Evolutionary conservation across 2,797 vertebrate species (phyloP).

Genomic region (Discoglossus pictus): DNA sequence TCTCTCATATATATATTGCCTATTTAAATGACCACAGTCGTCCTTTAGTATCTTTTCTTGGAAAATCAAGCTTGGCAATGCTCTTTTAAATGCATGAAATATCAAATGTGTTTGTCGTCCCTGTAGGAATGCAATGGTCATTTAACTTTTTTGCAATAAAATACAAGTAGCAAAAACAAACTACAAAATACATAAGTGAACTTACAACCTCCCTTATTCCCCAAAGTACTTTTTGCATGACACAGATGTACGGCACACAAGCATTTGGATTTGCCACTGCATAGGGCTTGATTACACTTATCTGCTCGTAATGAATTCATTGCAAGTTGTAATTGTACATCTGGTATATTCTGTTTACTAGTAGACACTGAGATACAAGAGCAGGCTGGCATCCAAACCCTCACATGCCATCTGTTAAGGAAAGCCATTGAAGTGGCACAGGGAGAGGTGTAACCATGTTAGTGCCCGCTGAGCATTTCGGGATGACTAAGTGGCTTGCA

Average conservation of each 20-base stretch:
- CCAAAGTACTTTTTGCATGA: not conserved
- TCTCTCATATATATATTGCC: too few relatives aligned
- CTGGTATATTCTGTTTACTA: slow-evolving; percentile 24
- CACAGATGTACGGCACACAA: not conserved
- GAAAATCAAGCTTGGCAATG: too few relatives aligned
- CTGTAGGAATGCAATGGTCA: too few relatives aligned
- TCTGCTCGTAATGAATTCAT: slow-evolving; percentile 24
- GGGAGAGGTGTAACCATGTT: not conserved
- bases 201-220: too few relatives aligned
- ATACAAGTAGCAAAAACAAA: too few relatives aligned
- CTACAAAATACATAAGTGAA: too few relatives aligned
- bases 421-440: not conserved
- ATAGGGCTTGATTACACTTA: slow-evolving; percentile 20
- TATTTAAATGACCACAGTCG: too few relatives aligned
- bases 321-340: slow-evolving; percentile 24
- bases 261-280: not conserved
- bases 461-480: not conserved
- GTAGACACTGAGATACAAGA: not conserved
- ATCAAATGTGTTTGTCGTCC: too few relatives aligned
- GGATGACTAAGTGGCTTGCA: not conserved
- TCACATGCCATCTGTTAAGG: slow-evolving; percentile 11
- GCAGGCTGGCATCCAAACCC: slow-evolving; percentile 10
- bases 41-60: too few relatives aligned
- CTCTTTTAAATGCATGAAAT: too few relatives aligned
- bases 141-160: too few relatives aligned